Conservation (phyloP, 1,140 invertebrate species). For the Brachionus plicatilis region DNA sequence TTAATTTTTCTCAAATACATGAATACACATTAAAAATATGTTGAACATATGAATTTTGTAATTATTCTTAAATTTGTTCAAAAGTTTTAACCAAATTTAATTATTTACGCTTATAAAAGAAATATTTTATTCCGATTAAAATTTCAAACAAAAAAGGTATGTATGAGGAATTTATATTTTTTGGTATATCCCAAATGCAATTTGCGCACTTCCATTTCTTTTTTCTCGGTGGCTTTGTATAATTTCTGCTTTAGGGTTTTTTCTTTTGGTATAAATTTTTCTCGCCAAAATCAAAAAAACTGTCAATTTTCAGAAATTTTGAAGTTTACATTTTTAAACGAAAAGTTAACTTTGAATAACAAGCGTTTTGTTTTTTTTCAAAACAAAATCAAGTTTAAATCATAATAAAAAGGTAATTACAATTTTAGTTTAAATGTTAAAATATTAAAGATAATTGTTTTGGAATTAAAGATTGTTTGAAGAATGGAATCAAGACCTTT, state of each 20-base stretch:
- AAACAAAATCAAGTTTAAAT: neutral
- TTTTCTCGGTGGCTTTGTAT: neutral
- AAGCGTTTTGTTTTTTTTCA: neutral
- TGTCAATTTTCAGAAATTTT: neutral
- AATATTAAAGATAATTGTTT: neutral
- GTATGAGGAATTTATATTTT: neutral
- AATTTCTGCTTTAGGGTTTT: neutral
- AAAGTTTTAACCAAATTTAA: neutral
- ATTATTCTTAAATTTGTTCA: neutral
- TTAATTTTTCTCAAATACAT: slow-evolving; percentile 8
- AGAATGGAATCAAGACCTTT: neutral
- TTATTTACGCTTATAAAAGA: neutral
- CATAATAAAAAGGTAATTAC: neutral
- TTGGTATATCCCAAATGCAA: neutral
- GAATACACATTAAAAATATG: neutral
- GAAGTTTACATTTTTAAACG: neutral
- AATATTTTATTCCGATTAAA: neutral
- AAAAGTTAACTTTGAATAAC: neutral
- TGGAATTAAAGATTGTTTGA: neutral
- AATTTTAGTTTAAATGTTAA: neutral
- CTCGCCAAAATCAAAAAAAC: neutral
- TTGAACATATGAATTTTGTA: neutral
- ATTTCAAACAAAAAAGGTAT: neutral
- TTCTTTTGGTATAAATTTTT: neutral
- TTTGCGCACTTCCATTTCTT: neutral